Conservation (phyloP, 2,113 vertebrate genomes). For the Diphyllodes magnificus region DNA sequence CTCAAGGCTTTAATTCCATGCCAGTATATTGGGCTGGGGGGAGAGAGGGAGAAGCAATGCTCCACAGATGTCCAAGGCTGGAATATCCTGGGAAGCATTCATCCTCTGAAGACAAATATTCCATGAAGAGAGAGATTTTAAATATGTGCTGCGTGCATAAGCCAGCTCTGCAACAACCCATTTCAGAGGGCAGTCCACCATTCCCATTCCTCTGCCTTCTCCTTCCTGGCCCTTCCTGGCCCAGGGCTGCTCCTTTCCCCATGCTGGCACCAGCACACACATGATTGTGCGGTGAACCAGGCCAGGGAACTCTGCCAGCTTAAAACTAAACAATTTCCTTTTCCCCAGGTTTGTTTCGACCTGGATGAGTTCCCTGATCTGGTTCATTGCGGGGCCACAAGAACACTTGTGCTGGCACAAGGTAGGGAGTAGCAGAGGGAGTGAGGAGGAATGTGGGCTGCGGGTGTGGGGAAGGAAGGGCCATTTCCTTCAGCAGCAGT, state of each 20-base stretch:
- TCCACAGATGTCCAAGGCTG: conserved; percentile 29
- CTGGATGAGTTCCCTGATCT: conserved; percentile 49
- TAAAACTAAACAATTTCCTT: conserved; percentile 42
- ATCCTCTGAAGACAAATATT: conserved; percentile 45
- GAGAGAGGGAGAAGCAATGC: conserved; percentile 14
- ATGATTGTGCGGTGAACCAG: not conserved
- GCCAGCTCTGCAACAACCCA: not conserved
- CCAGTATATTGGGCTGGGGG: not conserved
- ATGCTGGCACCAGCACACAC: conserved; percentile 21
- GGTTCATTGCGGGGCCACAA: conserved; percentile 36
- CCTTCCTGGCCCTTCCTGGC: not conserved
- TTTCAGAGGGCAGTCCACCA: not conserved
- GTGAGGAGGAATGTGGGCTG: conserved; percentile 4
- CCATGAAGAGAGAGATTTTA: not conserved
- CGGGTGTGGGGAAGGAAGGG: conserved; percentile 1
- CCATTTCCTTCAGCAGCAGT: conserved; percentile 19
- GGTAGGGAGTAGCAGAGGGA: not conserved
- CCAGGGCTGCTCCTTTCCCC: not conserved
- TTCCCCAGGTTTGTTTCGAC: conserved; percentile 39
- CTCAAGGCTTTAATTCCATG: conserved; percentile 48
- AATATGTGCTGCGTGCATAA: not conserved
- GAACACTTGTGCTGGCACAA: conserved; percentile 9
- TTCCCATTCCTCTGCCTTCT: not conserved
- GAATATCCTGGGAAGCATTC: conserved; percentile 51
- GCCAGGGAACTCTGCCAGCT: conserved; percentile 46